phyloP scores from a whole-genome alignment of 2,888 invertebrate species.

The Drosophila flavopinicola region DNA sequence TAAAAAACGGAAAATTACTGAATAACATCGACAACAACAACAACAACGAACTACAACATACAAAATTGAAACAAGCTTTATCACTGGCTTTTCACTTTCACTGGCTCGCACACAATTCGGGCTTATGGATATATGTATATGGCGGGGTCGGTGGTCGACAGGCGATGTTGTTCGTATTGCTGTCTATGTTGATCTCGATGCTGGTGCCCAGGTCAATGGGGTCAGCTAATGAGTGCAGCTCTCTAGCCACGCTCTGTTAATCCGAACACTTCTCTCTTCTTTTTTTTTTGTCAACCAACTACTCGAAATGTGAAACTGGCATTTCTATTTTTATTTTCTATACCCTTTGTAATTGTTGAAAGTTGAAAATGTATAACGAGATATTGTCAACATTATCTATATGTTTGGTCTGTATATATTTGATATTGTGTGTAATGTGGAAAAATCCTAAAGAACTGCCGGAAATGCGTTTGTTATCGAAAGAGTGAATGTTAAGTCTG shows the following conservation, averaged over 20 bases:
- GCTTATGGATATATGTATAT: slow-evolving; percentile 14
- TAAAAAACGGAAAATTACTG: slow-evolving; percentile 62
- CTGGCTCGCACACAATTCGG: slow-evolving; percentile 30
- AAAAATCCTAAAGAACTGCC: too few relatives aligned
- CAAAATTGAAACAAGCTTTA: slow-evolving; percentile 25
- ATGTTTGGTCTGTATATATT: too few relatives aligned
- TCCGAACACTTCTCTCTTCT: too few relatives aligned
- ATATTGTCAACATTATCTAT: too few relatives aligned
- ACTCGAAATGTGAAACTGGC: slow-evolving; percentile 10
- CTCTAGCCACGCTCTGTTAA: slow-evolving; percentile 64
- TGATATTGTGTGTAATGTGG: too few relatives aligned
- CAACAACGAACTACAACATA: too few relatives aligned
- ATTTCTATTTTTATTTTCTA: background rate
- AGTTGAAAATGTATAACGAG: too few relatives aligned
- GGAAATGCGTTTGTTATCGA: too few relatives aligned
- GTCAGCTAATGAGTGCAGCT: slow-evolving; percentile 24
- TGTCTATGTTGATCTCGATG: slow-evolving; percentile 4
- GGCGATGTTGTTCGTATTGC: slow-evolving; percentile 13
- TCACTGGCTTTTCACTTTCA: slow-evolving; percentile 68
- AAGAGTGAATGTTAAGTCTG: too few relatives aligned
- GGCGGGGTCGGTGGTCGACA: slow-evolving; percentile 33
- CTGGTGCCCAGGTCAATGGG: slow-evolving; percentile 12
- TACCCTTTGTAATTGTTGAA: too few relatives aligned
- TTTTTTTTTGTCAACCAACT: slow-evolving; percentile 4
- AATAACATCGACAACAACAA: slow-evolving; percentile 40